Conservation (phyloP, 92 coral and sea anemone species). For the Paramuricea clavata region DNA sequence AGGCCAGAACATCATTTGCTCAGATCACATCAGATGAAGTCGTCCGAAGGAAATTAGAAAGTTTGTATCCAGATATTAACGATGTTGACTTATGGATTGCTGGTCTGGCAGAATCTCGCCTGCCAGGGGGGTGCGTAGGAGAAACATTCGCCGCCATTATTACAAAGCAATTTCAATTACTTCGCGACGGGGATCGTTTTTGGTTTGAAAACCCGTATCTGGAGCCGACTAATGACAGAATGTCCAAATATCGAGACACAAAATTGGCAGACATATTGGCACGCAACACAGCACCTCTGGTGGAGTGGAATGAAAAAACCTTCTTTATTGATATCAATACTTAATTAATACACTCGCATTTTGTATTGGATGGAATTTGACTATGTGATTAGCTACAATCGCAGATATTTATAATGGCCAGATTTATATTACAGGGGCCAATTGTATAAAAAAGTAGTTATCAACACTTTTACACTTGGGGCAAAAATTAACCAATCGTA, state of each 20-base stretch:
- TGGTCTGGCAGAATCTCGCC: constrained; percentile 91
- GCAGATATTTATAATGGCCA: too few species aligned
- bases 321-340: constrained; percentile 7
- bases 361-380: too few species aligned
- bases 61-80: constrained; percentile 78
- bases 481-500: too few species aligned
- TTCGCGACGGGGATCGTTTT: constrained; percentile 96
- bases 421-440: too few species aligned
- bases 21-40: constrained; percentile 83
- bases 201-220: constrained; percentile 93
- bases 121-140: constrained; percentile 96
- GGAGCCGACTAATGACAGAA: constrained; percentile 81
- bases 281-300: constrained; percentile 9
- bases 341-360: too few species aligned
- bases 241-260: constrained; percentile 28
- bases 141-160: constrained; percentile 95
- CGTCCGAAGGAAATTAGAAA: constrained; percentile 69
- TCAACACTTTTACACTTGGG: too few species aligned
- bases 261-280: constrained; percentile 26
- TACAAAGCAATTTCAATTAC: constrained; percentile 84
- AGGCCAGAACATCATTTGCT: constrained; percentile 72
- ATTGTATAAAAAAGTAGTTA: too few species aligned
- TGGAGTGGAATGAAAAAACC: constrained; percentile 23
- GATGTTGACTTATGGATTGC: constrained; percentile 96
- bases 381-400: too few species aligned